phyloP scores from a whole-genome alignment of 37 sponge, comb jelly and placozoan genomes.

The Hexactinellida sp. region DNA sequence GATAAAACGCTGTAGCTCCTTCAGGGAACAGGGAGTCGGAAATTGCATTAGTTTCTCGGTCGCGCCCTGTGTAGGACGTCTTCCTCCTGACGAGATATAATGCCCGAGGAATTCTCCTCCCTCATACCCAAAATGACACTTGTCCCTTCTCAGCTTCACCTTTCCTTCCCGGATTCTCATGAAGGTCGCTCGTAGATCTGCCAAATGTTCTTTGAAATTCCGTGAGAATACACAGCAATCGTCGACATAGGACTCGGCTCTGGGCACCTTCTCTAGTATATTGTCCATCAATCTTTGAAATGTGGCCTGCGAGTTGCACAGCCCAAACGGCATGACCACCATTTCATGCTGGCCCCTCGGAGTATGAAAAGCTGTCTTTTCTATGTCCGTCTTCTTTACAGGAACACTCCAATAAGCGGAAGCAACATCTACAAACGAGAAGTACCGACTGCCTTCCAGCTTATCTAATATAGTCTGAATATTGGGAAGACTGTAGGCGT shows the following conservation, averaged over 20 bases:
- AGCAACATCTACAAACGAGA: slow-evolving; percentile 22
- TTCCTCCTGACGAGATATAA: not conserved
- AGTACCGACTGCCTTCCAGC: too few species aligned
- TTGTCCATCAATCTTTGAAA: slow-evolving; percentile 16
- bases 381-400: not conserved
- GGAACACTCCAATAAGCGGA: slow-evolving; percentile 27
- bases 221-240: not conserved
- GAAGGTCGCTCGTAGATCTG: not conserved
- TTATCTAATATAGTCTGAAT: slow-evolving; percentile 23
- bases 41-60: not conserved
- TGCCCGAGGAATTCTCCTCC: not conserved
- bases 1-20: not conserved
- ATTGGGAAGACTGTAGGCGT: too few species aligned
- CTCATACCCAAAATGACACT: not conserved
- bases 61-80: not conserved
- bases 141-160: too few species aligned
- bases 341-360: slow-evolving; percentile 16
- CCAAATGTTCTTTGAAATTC: not conserved
- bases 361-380: slow-evolving; percentile 24
- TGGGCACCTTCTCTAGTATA: not conserved
- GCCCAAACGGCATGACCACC: slow-evolving; percentile 23
- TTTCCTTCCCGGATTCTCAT: not conserved
- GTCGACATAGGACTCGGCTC: not conserved
- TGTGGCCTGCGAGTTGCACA: slow-evolving; percentile 16
- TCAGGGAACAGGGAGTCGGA: not conserved